Conservation (phyloP, 2,797 vertebrate genomes). For the Adelosebastes latens region DNA sequence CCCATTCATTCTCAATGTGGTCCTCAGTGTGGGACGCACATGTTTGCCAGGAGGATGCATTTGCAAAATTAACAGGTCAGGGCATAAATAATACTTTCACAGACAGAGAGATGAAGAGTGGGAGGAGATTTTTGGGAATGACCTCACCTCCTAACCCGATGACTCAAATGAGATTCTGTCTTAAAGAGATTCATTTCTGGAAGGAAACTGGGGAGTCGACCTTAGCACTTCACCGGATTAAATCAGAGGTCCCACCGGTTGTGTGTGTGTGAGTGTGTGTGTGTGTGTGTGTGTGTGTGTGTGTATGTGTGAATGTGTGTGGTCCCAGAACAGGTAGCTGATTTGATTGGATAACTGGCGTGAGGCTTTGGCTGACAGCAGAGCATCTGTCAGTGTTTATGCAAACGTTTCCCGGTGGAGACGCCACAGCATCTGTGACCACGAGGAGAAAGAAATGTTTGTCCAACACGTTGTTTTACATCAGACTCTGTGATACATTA, state of each 20-base stretch:
- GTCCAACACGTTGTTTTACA: background rate
- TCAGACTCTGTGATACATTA: background rate
- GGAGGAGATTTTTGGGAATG: conserved; percentile 33
- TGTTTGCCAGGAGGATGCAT: conserved; percentile 28
- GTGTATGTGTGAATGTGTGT: conserved; percentile 1
- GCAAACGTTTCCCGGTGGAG: conserved; percentile 28
- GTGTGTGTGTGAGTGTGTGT: background rate
- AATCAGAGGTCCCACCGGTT: conserved; percentile 8
- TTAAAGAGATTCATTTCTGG: conserved; percentile 46
- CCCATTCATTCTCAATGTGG: conserved; percentile 14
- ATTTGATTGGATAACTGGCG: conserved; percentile 51
- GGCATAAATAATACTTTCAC: conserved; percentile 41
- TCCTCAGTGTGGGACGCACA: conserved; percentile 10
- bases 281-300: conserved; percentile 17
- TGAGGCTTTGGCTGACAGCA: conserved; percentile 18
- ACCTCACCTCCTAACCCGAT: conserved; percentile 31
- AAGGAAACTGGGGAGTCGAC: conserved; percentile 4
- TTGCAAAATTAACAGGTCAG: conserved; percentile 51
- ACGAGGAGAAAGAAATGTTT: conserved; percentile 1
- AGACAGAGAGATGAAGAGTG: conserved; percentile 5
- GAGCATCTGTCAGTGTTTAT: conserved; percentile 59
- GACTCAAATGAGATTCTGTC: conserved; percentile 43
- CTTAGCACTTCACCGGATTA: conserved; percentile 69
- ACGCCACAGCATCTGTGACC: conserved; percentile 8
- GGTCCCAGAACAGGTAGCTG: conserved; percentile 41